These are phyloP conservation scores for Pachyrhynchus sulphureomaculatus DNA, from an alignment of 1,140 invertebrate species.

Conservation along the genomic window DNA sequence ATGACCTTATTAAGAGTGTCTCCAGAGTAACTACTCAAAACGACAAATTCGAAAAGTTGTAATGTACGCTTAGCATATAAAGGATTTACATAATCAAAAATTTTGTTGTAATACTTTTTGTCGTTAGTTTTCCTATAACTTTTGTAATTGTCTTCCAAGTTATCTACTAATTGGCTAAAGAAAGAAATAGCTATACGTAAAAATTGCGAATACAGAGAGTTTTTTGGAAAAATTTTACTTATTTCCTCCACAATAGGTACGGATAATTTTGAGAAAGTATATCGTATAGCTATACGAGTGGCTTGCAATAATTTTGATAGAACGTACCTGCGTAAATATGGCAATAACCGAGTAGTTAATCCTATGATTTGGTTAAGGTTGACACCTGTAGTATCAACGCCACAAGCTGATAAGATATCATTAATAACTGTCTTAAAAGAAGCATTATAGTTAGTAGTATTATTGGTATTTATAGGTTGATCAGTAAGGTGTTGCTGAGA, in stretches of 20 bases:
- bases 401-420: neutral
- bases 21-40: constrained; percentile 21
- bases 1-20: neutral
- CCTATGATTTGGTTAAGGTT: neutral
- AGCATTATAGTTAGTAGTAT: neutral
- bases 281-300: neutral
- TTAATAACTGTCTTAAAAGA: constrained; percentile 1
- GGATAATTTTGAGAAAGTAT: neutral
- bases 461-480: no score
- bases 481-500: constrained; percentile 13
- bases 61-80: constrained; percentile 14
- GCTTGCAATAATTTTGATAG: neutral
- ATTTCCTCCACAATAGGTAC: neutral
- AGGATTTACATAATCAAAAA: constrained; percentile 18
- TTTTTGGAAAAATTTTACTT: constrained; percentile 19
- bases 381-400: neutral
- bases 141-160: constrained; percentile 22
- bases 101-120: constrained; percentile 10
- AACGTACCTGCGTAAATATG: neutral
- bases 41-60: constrained; percentile 22
- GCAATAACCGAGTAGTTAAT: neutral
- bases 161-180: constrained; percentile 23
- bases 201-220: constrained; percentile 6
- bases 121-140: constrained; percentile 18
- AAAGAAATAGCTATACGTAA: constrained; percentile 20